phyloP scores from a whole-genome alignment of 2,113 vertebrate species.

The Dendropsophus ebraccatus region DNA sequence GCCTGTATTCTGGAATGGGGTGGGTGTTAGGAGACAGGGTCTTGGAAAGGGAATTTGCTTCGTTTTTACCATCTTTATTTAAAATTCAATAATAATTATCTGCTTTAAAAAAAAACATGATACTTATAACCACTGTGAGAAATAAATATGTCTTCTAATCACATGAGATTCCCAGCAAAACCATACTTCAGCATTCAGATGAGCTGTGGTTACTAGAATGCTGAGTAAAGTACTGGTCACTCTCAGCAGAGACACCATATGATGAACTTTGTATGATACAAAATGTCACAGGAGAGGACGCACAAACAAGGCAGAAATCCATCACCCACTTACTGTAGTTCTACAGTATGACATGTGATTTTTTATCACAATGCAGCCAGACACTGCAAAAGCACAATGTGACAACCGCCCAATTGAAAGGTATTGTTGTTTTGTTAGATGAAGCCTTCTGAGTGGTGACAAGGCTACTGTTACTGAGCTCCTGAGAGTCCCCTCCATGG shows the following conservation, averaged over 20 bases:
- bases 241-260: background rate
- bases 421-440: no score
- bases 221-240: background rate
- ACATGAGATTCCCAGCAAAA: background rate
- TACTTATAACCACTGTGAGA: background rate
- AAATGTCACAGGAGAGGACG: background rate
- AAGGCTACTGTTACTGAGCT: no score
- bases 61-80: no score
- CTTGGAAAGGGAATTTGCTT: no score
- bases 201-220: slow-evolving; percentile 5
- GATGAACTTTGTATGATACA: background rate
- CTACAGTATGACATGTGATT: background rate
- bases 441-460: no score
- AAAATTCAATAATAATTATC: no score
- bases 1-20: no score
- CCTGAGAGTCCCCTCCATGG: no score
- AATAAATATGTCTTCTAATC: background rate
- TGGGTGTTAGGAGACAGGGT: no score
- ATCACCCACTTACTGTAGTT: background rate
- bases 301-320: background rate
- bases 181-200: background rate
- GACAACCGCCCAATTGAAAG: no score
- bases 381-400: no score
- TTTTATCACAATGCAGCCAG: background rate
- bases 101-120: background rate